Conservation (phyloP, 1,140 invertebrate species). For the Drosophila lini region DNA sequence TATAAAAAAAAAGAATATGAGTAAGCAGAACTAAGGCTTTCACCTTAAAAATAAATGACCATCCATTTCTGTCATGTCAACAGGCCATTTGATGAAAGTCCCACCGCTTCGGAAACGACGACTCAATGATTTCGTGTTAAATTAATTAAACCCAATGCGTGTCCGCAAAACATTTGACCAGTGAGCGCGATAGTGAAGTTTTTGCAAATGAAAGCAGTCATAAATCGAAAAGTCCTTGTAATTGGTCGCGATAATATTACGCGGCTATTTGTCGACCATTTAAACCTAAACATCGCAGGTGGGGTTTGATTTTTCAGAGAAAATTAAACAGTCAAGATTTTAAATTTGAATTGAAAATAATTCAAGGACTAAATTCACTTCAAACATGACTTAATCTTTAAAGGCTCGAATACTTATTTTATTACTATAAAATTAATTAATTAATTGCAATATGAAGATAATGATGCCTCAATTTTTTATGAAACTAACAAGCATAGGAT, state of each 20-base stretch:
- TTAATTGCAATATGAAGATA: background rate
- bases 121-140: conserved; percentile 79
- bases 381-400: background rate
- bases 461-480: background rate
- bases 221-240: conserved; percentile 62
- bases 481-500: background rate
- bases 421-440: background rate
- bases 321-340: background rate
- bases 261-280: conserved; percentile 21
- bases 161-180: conserved; percentile 66
- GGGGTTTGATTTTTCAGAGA: background rate
- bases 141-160: conserved; percentile 79
- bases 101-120: conserved; percentile 73
- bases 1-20: background rate
- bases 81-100: conserved; percentile 63
- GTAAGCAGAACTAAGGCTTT: background rate
- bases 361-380: background rate
- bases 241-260: conserved; percentile 48
- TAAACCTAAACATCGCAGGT: background rate
- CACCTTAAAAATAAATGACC: conserved; percentile 10
- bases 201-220: conserved; percentile 67
- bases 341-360: background rate
- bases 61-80: conserved; percentile 64
- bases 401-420: background rate
- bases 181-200: conserved; percentile 40